Evolutionary conservation across 2,113 vertebrate species (phyloP), one percentile per base, ranked within the genome.

Genomic region (Solea solea): DNA sequence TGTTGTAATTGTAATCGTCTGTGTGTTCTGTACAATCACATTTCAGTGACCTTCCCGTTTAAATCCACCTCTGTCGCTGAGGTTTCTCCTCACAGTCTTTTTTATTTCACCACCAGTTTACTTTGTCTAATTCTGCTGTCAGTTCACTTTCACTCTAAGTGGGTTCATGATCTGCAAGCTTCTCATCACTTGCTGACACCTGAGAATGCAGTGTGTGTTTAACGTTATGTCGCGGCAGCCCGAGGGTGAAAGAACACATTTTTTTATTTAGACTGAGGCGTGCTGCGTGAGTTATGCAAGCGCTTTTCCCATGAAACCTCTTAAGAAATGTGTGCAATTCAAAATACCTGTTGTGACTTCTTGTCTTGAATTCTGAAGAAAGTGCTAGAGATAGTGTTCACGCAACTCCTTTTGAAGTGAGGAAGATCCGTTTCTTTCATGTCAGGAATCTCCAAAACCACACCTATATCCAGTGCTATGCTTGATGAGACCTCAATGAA

Each of bases 121-220:
- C 80, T 79, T 89, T 39, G 14, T 66, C 57, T 72, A 62, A 74
- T 64, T 71, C 60, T 42, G 39, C 81, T 75, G 75, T 89, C 85
- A 76, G 74, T 62, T 81, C 66, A 54, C 64, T 87, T 76, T 81
- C 81, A 34, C 68, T 69, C 58, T 69, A 49, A 87, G 74, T 69
- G 70, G 73, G 76, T 88, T 81, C 57, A 14, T 7, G 71, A 86
- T 74, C 72, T 11, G 27, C 16, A 49, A 75, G 83, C 77, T 75
- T 25, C 42, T 75, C 78, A 75, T 85, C 64, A 46, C 81, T 52
- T 48, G 80, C 72, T 86, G 86, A 89, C 81, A 80, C 74, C 67
- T 80, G 68, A 84, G 85, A 86, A 86, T 83, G 82, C 57, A 21
- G 46, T 55, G 79, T 76, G 76, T 82, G 82, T 78, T 84, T 78